Conservation (phyloP, 2,797 vertebrate genomes). For the Danio albolineatus region DNA sequence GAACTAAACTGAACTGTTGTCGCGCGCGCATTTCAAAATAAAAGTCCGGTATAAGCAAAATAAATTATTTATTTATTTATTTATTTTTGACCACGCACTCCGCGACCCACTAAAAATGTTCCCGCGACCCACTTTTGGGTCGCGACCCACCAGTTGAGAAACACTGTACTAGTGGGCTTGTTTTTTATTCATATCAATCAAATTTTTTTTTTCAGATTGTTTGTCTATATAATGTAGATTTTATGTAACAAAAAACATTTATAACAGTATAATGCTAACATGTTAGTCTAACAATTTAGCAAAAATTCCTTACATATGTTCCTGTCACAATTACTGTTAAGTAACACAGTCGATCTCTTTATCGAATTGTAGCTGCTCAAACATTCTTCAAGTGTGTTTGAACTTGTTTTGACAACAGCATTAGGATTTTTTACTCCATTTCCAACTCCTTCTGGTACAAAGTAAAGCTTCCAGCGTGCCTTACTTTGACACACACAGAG, state of each 20-base stretch:
- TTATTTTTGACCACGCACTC: too few species aligned
- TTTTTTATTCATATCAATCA: neutral
- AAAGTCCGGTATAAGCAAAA: too few species aligned
- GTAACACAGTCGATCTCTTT: neutral
- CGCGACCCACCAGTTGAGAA: too few species aligned
- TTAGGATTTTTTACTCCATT: neutral
- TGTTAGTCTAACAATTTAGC: neutral
- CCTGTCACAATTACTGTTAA: neutral
- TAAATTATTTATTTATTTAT: too few species aligned
- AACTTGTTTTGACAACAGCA: slow-evolving; percentile 22
- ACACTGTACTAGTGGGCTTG: too few species aligned
- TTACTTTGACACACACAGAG: slow-evolving; percentile 49
- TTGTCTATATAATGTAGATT: neutral
- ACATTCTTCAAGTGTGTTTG: neutral
- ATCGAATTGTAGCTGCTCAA: neutral
- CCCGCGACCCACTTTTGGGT: too few species aligned
- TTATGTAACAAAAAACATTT: too few species aligned
- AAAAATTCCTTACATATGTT: neutral
- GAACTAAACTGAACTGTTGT: too few species aligned
- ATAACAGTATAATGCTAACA: neutral
- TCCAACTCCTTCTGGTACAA: slow-evolving; percentile 35
- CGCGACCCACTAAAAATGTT: too few species aligned
- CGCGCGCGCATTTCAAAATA: too few species aligned
- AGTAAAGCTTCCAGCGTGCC: slow-evolving; percentile 56
- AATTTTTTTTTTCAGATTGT: neutral